A percentile compares a stretch with the other conserved stretches of the same genome.
These are phyloP conservation scores for Podarcis raffonei DNA, from an alignment of 2,113 vertebrate species.

Conservation along the genomic window DNA sequence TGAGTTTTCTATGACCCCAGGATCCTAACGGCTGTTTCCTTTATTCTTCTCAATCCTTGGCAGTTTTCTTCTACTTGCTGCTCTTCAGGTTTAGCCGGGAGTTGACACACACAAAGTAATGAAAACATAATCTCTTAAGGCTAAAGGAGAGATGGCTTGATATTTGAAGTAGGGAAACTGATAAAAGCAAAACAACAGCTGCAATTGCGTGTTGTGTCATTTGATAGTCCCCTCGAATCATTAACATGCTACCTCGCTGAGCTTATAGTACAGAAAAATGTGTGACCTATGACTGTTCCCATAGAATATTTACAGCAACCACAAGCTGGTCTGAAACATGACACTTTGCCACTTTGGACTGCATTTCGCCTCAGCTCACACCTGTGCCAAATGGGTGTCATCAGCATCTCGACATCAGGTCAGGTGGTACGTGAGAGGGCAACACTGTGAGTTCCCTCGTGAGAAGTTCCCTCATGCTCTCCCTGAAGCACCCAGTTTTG, in stretches of 20 bases:
- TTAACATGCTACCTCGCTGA: conserved; percentile 34
- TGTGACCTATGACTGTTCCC: conserved; percentile 29
- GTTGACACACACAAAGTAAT: not conserved
- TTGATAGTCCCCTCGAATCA: conserved; percentile 20
- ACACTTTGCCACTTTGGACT: not conserved
- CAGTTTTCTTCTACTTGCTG: conserved; percentile 25
- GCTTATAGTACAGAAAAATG: conserved; percentile 55
- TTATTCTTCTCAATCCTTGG: not conserved
- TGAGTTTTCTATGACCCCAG: not conserved
- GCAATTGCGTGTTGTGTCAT: not conserved
- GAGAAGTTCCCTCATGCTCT: no score
- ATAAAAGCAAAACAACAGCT: conserved; percentile 34
- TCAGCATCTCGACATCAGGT: not conserved
- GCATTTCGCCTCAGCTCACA: not conserved
- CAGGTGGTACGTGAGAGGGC: not conserved
- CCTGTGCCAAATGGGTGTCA: not conserved
- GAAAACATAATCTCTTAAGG: conserved; percentile 43
- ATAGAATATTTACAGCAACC: conserved; percentile 35
- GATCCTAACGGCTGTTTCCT: not conserved
- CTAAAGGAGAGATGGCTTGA: conserved; percentile 36
- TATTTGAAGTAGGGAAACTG: conserved; percentile 13
- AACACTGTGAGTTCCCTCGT: no score
- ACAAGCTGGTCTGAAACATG: conserved; percentile 20
- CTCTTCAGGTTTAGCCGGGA: not conserved
- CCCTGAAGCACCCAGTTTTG: no score